phyloP scores from a whole-genome alignment of 2,888 invertebrate genomes.

The Napeogenes inachia region DNA sequence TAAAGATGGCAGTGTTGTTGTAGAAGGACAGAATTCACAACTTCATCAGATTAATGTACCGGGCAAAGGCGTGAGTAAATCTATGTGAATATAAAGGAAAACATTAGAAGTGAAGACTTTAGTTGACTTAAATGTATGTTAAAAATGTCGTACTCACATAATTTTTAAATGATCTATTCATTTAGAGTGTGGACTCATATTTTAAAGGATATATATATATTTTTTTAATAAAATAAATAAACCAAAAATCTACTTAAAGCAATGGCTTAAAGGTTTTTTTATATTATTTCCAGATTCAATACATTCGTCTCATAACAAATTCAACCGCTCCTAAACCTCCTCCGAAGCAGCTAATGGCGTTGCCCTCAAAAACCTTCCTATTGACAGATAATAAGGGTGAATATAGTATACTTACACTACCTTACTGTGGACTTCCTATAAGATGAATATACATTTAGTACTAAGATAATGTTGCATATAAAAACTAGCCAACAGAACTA shows the following conservation, averaged over 20 bases:
- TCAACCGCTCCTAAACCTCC: slow-evolving; percentile 35
- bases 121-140: too few species aligned
- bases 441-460: too few species aligned
- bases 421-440: too few species aligned
- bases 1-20: slow-evolving; percentile 45
- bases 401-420: too few species aligned
- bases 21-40: slow-evolving; percentile 64
- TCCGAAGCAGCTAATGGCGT: slow-evolving; percentile 28
- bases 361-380: slow-evolving; percentile 52
- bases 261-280: slow-evolving; percentile 6
- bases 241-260: background rate
- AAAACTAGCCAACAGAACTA: background rate
- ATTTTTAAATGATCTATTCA: too few species aligned
- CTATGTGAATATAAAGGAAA: background rate
- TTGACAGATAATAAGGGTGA: slow-evolving; percentile 60
- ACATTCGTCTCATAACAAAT: slow-evolving; percentile 82
- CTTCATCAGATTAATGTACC: slow-evolving; percentile 85
- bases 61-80: slow-evolving; percentile 79
- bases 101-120: background rate
- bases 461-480: background rate
- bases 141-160: too few species aligned
- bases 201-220: background rate
- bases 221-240: background rate
- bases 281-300: slow-evolving; percentile 77
- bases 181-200: too few species aligned